Base-by-base conservation (phyloP, 2,888 invertebrate genomes). In the Criorhina ranunculi region DNA sequence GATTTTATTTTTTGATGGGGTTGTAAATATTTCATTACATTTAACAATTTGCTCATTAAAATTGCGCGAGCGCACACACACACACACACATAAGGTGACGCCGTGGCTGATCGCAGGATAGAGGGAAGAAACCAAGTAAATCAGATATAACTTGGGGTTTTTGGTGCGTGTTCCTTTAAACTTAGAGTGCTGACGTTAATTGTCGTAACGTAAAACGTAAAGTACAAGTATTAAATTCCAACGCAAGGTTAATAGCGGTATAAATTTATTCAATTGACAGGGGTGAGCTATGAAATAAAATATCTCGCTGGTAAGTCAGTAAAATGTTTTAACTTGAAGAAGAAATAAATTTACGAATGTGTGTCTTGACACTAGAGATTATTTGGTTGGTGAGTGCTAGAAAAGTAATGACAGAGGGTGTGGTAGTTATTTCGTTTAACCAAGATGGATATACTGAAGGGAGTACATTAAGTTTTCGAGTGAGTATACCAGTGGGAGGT, bases 11-110 rank as follows among this genome's bases (percentile, higher is more conserved):
- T 66, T 60, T 55, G 62, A 62, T 55, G 31, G 53, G 12, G 49
- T 11, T 57, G 67, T 79, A 79, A 79, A 79, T 62, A 78, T 83
- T 78, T 83, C 57, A 78, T 83, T 78, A 57, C 73, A 73, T 69
- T 83, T 79, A 64, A 73, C 73, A 83, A 79, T 79, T 75, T 79
- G 57, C 73, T 78, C 73, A 57, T 51, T 78, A 64, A 83, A 79
- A 69, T 83, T 83, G 67, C 49, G 53, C 59, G 33, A 66, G 19
- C 2, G 51, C n/a, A 17, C n/a, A 19, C 17, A 19, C n/a, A 17
- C n/a, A 19, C 17, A 19, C 11, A 40, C 46, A 29, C 42, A 67
- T 17, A 51, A 33, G 75, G 60, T 19, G 64, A 31, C 33, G n/a
- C n/a, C n/a, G n/a, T n/a, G 51, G 9, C 62, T 62, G 44, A 44